These are phyloP conservation scores for Pseudomyrmex cubaensis DNA, from an alignment of 1,140 invertebrate species.

Conservation along the genomic window DNA sequence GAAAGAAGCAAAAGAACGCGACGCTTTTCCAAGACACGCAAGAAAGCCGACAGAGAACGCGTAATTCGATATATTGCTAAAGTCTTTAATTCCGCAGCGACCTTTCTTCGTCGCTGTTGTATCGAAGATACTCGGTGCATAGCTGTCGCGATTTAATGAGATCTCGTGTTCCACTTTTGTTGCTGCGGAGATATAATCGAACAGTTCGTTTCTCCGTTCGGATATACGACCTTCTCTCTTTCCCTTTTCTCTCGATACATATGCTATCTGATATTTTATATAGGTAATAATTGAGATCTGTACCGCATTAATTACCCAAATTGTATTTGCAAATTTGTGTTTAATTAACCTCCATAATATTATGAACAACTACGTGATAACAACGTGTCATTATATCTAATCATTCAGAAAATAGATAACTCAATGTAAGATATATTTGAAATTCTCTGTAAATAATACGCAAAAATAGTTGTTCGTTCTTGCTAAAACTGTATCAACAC, in stretches of 20 bases:
- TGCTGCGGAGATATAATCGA: not conserved
- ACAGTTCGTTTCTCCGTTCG: constrained; percentile 10
- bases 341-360: too few relatives aligned
- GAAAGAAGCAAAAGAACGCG: constrained; percentile 23
- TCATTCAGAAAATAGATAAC: too few relatives aligned
- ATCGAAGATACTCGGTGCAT: not conserved
- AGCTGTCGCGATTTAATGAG: constrained; percentile 10
- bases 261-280: not conserved
- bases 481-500: not conserved
- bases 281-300: too few relatives aligned
- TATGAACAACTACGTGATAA: too few relatives aligned
- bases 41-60: not conserved
- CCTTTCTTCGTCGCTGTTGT: not conserved
- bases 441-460: too few relatives aligned
- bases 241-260: too few relatives aligned
- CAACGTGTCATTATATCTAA: too few relatives aligned
- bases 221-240: too few relatives aligned
- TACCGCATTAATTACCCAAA: too few relatives aligned
- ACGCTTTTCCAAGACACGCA: not conserved
- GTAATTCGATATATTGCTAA: not conserved
- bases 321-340: too few relatives aligned
- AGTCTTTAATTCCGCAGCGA: constrained; percentile 11
- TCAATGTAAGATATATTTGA: not conserved
- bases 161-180: constrained; percentile 9
- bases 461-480: too few relatives aligned